Conservation (phyloP, 2,888 invertebrate species). For the Oscheius sp. region DNA sequence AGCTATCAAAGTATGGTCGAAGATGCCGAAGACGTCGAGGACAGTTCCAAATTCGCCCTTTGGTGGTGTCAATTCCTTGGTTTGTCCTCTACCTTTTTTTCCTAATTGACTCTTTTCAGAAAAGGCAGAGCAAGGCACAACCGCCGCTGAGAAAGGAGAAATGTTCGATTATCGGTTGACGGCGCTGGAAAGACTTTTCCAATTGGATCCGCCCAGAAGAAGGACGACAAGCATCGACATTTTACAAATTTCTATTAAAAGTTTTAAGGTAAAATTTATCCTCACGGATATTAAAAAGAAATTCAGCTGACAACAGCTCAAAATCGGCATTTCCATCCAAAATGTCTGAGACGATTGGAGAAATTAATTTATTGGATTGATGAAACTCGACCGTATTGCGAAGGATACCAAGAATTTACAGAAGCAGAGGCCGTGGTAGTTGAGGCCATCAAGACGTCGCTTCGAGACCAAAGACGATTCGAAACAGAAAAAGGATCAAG, state of each 20-base stretch:
- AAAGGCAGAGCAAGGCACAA: slow-evolving; percentile 6
- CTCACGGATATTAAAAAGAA: not conserved
- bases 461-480: slow-evolving; percentile 15
- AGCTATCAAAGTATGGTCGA: slow-evolving; percentile 51
- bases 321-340: slow-evolving; percentile 27
- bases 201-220: slow-evolving; percentile 10
- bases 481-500: slow-evolving; percentile 7
- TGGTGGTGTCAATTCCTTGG: slow-evolving; percentile 55
- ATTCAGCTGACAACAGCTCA: slow-evolving; percentile 23
- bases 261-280: slow-evolving; percentile 10
- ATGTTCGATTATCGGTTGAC: slow-evolving; percentile 29
- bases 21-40: slow-evolving; percentile 43
- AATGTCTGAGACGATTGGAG: slow-evolving; percentile 29
- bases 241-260: slow-evolving; percentile 10
- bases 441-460: slow-evolving; percentile 21
- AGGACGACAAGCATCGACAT: not conserved
- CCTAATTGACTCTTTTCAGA: no score
- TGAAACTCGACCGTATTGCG: slow-evolving; percentile 25
- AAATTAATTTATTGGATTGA: slow-evolving; percentile 34
- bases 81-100: no score
- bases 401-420: slow-evolving; percentile 30
- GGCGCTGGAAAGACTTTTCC: slow-evolving; percentile 31
- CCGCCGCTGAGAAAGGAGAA: slow-evolving; percentile 15
- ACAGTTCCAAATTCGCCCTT: slow-evolving; percentile 46
- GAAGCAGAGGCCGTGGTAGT: slow-evolving; percentile 21